Conservation (phyloP, 2,113 vertebrate species). For the Apodemus sylvaticus region DNA sequence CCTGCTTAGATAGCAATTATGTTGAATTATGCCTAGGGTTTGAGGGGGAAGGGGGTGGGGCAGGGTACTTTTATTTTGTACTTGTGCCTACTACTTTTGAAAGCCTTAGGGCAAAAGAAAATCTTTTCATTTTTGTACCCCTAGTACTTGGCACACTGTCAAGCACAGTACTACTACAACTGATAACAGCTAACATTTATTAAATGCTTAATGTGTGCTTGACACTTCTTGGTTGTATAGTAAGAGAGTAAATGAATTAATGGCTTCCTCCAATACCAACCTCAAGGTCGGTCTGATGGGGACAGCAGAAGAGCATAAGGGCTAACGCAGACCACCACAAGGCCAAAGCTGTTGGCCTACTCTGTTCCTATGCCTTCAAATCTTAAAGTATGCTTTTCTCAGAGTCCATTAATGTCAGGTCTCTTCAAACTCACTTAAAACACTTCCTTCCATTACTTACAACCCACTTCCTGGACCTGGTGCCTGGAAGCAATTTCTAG, state of each 20-base stretch:
- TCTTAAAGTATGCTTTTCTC: constrained; percentile 53
- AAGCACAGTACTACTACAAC: neutral
- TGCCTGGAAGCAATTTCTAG: constrained; percentile 78
- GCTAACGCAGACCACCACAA: constrained; percentile 43
- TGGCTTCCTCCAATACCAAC: constrained; percentile 27
- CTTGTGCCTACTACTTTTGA: neutral
- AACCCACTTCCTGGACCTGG: constrained; percentile 75
- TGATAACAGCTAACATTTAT: constrained; percentile 7
- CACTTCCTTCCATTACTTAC: constrained; percentile 78
- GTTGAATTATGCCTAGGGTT: neutral
- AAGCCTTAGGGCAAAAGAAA: constrained; percentile 44
- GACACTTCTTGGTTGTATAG: neutral
- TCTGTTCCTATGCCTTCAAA: constrained; percentile 16
- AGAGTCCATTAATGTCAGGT: constrained; percentile 75
- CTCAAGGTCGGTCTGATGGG: constrained; percentile 40
- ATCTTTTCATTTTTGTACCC: constrained; percentile 22
- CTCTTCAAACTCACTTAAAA: constrained; percentile 77
- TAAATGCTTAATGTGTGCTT: constrained; percentile 6
- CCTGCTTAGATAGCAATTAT: neutral
- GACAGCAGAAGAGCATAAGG: constrained; percentile 48
- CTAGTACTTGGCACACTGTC: neutral
- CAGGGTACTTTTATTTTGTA: constrained; percentile 27
- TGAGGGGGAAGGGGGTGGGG: neutral
- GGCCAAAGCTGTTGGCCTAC: constrained; percentile 8
- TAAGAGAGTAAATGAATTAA: constrained; percentile 20